phyloP scores from a whole-genome alignment of 2,888 invertebrate species.

The Drosophila histrio region DNA sequence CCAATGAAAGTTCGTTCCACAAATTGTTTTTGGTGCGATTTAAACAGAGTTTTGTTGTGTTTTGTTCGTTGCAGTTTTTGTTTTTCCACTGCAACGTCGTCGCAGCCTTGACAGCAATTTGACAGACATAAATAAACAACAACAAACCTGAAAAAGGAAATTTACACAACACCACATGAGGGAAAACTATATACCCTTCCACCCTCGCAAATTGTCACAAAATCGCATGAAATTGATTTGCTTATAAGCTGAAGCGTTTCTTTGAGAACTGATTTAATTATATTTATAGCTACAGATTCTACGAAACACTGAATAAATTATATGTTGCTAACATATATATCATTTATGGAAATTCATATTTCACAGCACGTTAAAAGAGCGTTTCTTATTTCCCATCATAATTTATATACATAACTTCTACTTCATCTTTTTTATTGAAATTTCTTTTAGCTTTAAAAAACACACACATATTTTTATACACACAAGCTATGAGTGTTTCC shows the following conservation, averaged over 20 bases:
- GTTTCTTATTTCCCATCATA: not conserved
- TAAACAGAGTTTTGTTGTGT: slow-evolving; percentile 17
- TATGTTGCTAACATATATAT: no score
- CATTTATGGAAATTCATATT: no score
- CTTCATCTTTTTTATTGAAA: not conserved
- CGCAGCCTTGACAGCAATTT: slow-evolving; percentile 74
- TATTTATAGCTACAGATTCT: no score
- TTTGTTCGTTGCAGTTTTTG: slow-evolving; percentile 29
- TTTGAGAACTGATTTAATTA: not conserved
- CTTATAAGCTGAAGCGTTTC: not conserved
- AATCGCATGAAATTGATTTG: not conserved
- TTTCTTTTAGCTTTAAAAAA: not conserved
- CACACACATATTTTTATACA: not conserved
- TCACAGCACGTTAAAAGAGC: no score
- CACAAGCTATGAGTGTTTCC: no score
- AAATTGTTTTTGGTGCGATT: slow-evolving; percentile 34
- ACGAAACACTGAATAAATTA: no score
- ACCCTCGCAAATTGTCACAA: no score
- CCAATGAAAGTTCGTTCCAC: slow-evolving; percentile 55
- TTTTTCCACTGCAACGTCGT: slow-evolving; percentile 11
- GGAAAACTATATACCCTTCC: slow-evolving; percentile 20
- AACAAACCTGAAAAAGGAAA: slow-evolving; percentile 4
- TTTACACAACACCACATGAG: not conserved
- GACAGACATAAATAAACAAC: slow-evolving; percentile 66
- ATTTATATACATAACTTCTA: not conserved